A percentile compares a stretch with the other conserved stretches of the same genome.
Conservation (phyloP, 1,140 invertebrate genomes). For the honey bee (Apis mellifera) region Amel_HAv3.1 CM009931.2:17398001-17398500, state of each 20-base stretch:
- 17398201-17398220: not conserved
- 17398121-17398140: not conserved
- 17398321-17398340: too few relatives aligned
- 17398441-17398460: not conserved
- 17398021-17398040: too few relatives aligned
- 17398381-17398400: not conserved
- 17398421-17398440: not conserved
- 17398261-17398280: not conserved
- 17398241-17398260: not conserved
- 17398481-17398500: not conserved
- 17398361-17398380: not conserved
- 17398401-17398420: too few relatives aligned
- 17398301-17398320: not conserved
- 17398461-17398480: not conserved
- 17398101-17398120: not conserved
- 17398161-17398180: too few relatives aligned
- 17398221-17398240: not conserved
- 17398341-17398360: not conserved
- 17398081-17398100: too few relatives aligned
- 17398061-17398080: not conserved
- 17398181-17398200: not conserved
- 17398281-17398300: too few relatives aligned
- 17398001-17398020: not conserved
- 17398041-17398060: conserved; percentile 23
- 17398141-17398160: not conserved